Evolutionary conservation across 2,888 invertebrate species (phyloP).

Genomic region (Rhogogaster chlorosoma): DNA sequence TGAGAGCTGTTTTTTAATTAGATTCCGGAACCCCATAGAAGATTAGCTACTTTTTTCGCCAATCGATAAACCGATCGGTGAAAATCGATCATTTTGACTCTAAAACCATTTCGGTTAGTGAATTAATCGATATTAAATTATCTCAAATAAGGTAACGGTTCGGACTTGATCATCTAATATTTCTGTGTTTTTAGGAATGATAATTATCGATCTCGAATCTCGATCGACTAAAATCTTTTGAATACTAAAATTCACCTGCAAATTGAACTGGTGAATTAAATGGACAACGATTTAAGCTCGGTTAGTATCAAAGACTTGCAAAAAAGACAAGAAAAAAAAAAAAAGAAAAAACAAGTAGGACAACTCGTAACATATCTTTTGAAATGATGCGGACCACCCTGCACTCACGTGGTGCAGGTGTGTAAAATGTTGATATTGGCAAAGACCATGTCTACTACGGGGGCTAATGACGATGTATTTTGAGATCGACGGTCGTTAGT

Average conservation of each 20-base stretch:
- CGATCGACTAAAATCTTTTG: too few relatives aligned
- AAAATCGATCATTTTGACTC: background rate
- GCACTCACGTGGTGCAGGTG: background rate
- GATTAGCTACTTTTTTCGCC: background rate
- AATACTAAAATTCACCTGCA: too few relatives aligned
- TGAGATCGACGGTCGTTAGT: background rate
- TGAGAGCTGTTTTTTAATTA: background rate
- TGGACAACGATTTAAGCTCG: too few relatives aligned
- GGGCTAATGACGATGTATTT: background rate
- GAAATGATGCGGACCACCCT: background rate
- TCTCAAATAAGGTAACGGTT: too few relatives aligned
- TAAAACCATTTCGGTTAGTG: background rate
- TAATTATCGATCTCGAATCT: too few relatives aligned
- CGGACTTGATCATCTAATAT: too few relatives aligned
- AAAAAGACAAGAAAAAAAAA: background rate
- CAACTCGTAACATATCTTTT: background rate
- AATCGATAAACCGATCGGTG: background rate
- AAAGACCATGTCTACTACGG: background rate
- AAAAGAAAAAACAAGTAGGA: background rate
- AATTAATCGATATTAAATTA: background rate
- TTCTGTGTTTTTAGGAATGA: too few relatives aligned
- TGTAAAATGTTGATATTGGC: slow-evolving; percentile 21
- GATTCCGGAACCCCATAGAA: background rate
- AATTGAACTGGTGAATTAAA: too few relatives aligned
- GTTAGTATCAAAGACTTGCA: background rate